phyloP scores from a whole-genome alignment of 2,113 vertebrate genomes.

The Melanostigma gelatinosum region DNA sequence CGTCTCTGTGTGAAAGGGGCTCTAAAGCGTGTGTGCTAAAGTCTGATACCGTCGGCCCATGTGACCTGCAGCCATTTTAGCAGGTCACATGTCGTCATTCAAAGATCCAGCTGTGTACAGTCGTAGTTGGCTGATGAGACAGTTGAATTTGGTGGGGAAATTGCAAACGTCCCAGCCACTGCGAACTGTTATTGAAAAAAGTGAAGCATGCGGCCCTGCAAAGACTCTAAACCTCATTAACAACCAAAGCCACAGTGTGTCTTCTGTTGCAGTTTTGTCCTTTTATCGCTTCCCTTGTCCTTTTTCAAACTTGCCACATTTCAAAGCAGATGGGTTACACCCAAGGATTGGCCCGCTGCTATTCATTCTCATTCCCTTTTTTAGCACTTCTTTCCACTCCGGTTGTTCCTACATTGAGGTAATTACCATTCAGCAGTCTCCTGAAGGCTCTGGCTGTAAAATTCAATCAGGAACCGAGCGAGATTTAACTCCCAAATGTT shows the following conservation, averaged over 20 bases:
- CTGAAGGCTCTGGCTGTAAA: slow-evolving; percentile 77
- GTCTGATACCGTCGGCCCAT: not conserved
- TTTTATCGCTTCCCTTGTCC: slow-evolving; percentile 58
- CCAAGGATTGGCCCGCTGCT: slow-evolving; percentile 52
- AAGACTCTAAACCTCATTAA: slow-evolving; percentile 50
- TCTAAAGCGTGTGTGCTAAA: not conserved
- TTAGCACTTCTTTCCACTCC: slow-evolving; percentile 75
- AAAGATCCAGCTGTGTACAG: slow-evolving; percentile 4
- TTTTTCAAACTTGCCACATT: slow-evolving; percentile 62
- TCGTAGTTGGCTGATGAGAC: slow-evolving; percentile 18
- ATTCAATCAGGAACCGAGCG: slow-evolving; percentile 79
- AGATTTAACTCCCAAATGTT: slow-evolving; percentile 79
- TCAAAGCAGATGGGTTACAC: slow-evolving; percentile 69
- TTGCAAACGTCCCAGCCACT: slow-evolving; percentile 25
- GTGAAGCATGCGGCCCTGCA: slow-evolving; percentile 17
- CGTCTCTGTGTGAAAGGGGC: not conserved
- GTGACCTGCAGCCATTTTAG: not conserved
- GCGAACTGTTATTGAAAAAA: slow-evolving; percentile 43
- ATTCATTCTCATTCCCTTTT: slow-evolving; percentile 75
- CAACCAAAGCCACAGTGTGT: slow-evolving; percentile 37
- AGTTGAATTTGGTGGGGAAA: slow-evolving; percentile 23
- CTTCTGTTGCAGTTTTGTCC: slow-evolving; percentile 53
- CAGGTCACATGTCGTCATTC: slow-evolving; percentile 1
- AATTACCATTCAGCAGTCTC: slow-evolving; percentile 79
- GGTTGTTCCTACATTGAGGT: slow-evolving; percentile 77